Conservation (phyloP, 2,113 vertebrate species). For the Rhynchomys soricoides region DNA sequence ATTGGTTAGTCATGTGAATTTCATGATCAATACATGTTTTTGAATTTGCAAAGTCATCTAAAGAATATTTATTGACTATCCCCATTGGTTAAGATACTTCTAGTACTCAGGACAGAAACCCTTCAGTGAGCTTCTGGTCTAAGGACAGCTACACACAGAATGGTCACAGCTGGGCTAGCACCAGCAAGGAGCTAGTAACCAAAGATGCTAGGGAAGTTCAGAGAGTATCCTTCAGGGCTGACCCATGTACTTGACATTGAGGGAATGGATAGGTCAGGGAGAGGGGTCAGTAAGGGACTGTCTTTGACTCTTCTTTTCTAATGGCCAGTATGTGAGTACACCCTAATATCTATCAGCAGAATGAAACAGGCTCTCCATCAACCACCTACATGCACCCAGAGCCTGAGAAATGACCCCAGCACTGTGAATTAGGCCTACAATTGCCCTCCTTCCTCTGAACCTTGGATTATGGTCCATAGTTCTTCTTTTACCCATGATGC, state of each 20-base stretch:
- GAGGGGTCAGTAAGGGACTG: neutral
- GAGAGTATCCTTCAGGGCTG: neutral
- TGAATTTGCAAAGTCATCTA: constrained; percentile 7
- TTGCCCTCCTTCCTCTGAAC: neutral
- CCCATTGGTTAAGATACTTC: neutral
- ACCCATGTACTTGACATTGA: neutral
- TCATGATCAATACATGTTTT: neutral
- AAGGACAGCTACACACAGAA: neutral
- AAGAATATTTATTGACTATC: neutral
- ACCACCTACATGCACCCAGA: no score
- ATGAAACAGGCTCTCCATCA: neutral
- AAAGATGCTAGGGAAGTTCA: neutral
- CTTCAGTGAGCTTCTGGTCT: neutral
- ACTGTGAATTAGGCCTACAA: neutral
- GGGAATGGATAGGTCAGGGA: neutral
- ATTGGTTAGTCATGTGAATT: neutral
- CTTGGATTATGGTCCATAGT: neutral
- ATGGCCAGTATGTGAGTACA: neutral
- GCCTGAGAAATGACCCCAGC: neutral
- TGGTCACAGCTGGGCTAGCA: neutral
- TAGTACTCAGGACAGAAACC: neutral
- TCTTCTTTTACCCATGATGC: neutral
- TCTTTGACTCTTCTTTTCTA: neutral
- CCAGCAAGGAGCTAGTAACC: neutral
- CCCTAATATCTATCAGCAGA: neutral